Conservation (phyloP, 2,113 vertebrate species). For the Mormyrus lacerda region DNA sequence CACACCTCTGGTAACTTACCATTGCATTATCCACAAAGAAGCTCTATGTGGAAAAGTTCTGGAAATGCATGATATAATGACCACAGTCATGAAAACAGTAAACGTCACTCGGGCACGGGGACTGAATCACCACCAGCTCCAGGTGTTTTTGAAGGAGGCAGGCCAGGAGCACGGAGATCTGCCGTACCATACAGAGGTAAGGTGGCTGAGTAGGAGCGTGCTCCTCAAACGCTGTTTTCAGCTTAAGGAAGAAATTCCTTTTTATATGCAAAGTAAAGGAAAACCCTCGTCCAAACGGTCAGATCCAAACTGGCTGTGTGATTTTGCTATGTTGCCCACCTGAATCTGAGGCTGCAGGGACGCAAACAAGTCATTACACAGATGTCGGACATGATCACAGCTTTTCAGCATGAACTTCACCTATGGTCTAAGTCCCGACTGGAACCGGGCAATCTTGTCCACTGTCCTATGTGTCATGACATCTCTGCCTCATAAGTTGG, state of each 20-base stretch:
- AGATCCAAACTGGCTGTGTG: too few relatives aligned
- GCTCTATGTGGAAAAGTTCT: slow-evolving; percentile 38
- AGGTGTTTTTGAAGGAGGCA: neutral
- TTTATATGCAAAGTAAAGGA: slow-evolving; percentile 28
- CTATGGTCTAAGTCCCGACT: neutral
- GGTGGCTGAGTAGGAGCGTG: slow-evolving; percentile 23
- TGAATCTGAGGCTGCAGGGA: too few relatives aligned
- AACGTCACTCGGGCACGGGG: too few relatives aligned
- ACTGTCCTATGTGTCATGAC: slow-evolving; percentile 32
- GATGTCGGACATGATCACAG: neutral
- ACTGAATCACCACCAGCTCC: too few relatives aligned
- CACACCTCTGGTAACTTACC: slow-evolving; percentile 31
- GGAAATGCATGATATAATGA: slow-evolving; percentile 42
- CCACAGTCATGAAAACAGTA: too few relatives aligned
- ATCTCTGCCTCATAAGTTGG: slow-evolving; percentile 30
- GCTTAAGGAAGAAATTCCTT: slow-evolving; percentile 26
- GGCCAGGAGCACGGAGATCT: too few relatives aligned
- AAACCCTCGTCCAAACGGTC: too few relatives aligned
- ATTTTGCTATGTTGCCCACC: too few relatives aligned
- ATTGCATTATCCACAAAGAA: slow-evolving; percentile 49
- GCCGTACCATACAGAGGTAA: slow-evolving; percentile 23
- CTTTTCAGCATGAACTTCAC: neutral
- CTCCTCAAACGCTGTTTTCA: slow-evolving; percentile 32
- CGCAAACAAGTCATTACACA: too few relatives aligned
- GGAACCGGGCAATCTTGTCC: slow-evolving; percentile 17